Conservation (phyloP, 2,888 invertebrate genomes). For the Ditula angustiorana region DNA sequence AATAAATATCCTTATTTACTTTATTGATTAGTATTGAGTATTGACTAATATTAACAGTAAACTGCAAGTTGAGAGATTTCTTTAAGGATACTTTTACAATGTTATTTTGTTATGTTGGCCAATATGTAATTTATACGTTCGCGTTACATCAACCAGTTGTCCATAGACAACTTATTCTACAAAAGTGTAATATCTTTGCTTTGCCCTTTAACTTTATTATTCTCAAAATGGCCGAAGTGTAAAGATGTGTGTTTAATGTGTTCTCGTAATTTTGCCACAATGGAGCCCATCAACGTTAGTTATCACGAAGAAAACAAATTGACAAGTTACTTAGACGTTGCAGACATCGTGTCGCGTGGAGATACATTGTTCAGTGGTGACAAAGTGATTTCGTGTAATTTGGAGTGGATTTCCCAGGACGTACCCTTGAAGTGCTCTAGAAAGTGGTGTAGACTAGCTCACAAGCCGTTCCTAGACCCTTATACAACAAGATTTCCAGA, state of each 20-base stretch:
- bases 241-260: constrained; percentile 70
- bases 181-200: constrained; percentile 33
- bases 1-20: no score
- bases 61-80: no score
- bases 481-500: constrained; percentile 49
- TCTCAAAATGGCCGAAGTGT: constrained; percentile 83
- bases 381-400: constrained; percentile 50
- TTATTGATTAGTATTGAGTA: no score
- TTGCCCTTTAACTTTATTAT: constrained; percentile 50
- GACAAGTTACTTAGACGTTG: constrained; percentile 58
- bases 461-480: constrained; percentile 68
- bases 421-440: constrained; percentile 56
- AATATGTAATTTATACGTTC: neutral
- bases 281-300: constrained; percentile 73
- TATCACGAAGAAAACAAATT: constrained; percentile 65
- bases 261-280: constrained; percentile 68
- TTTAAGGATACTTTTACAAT: no score
- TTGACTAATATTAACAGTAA: no score
- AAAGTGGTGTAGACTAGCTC: constrained; percentile 61
- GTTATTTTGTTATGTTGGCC: constrained; percentile 11
- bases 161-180: constrained; percentile 26
- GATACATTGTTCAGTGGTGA: constrained; percentile 57
- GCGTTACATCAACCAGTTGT: constrained; percentile 25
- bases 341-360: constrained; percentile 57
- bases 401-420: constrained; percentile 56